Evolutionary conservation across 1,140 invertebrate species (phyloP), one percentile per base, ranked within the genome.

Genomic region (Thereuonema tuberculata): DNA sequence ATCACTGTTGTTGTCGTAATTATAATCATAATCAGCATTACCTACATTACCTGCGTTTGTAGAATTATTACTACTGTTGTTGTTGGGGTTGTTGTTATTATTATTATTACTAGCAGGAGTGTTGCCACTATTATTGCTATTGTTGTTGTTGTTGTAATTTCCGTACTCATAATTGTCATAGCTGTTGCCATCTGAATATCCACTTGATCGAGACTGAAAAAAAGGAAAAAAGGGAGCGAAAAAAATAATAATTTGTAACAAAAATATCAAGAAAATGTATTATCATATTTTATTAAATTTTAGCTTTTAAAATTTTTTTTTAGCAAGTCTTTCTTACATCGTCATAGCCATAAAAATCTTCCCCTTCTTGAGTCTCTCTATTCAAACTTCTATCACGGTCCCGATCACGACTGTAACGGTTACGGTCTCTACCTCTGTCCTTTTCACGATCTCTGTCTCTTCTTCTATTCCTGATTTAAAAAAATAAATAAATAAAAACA

Each of bases 401-500:
- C 17, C 29, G 21, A 48, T 66, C 61, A 46, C 63, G 49, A 15
- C 56, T 55, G 27, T 58, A 24, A 14, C 48, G 9, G 21, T 24
- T 17, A 14, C 48, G 5, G 9, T 50, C 48, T 14, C 48, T 9
- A 12, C 48, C 48, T 21, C 61, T 54, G 56, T 67, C 62, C 21
- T 63, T 62, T 15, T 69, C 66, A 23, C 65, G 58, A 24, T 71
- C 65, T 58, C 61, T 60, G 21, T 43, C 56, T 20, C 60, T 57
- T 53, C 60, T 63, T 53, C 54, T 59, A 59, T 58, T 59, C 9
- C 17, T 50, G 48, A 43, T 9, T 12, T 9, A n/a, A n/a, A 43
- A 43, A 43, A 43, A 43, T 12, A 43, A 43, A 12, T 12, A 12
- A 43, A 43, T 43, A n/a, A n/a, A n/a, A n/a, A n/a, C n/a, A n/a